Percentiles rank a stretch among this genome's conserved stretches.
Evolutionary conservation across 2,113 vertebrate genomes (phyloP).

Genomic region (Conger conger): DNA sequence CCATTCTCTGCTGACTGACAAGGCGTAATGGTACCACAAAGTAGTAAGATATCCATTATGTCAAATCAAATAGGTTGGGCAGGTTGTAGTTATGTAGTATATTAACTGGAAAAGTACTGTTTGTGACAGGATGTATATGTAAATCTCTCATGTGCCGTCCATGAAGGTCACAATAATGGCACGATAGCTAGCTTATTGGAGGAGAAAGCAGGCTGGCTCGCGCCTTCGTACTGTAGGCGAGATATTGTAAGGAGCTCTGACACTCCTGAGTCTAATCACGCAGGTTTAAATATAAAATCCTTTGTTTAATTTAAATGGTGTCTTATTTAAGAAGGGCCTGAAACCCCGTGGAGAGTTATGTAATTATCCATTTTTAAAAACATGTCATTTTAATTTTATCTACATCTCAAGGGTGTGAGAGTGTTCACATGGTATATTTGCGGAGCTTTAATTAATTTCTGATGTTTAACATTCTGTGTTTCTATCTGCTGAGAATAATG

Average conservation of each 20-base stretch:
- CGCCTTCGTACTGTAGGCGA: neutral
- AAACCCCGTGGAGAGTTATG: neutral
- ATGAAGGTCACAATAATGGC: neutral
- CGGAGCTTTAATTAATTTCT: slow-evolving; percentile 44
- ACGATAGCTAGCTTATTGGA: neutral
- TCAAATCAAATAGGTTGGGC: too few species aligned
- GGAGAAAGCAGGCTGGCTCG: neutral
- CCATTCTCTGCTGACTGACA: too few species aligned
- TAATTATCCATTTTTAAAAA: neutral
- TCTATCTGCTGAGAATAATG: slow-evolving; percentile 26
- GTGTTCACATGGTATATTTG: slow-evolving; percentile 22
- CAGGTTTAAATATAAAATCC: neutral
- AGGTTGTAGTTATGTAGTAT: too few species aligned
- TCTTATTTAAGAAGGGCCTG: neutral
- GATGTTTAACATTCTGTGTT: slow-evolving; percentile 43
- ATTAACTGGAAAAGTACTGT: neutral
- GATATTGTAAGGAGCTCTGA: neutral
- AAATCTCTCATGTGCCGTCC: neutral
- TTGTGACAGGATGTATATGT: neutral
- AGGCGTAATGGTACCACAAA: too few species aligned
- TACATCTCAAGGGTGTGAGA: neutral
- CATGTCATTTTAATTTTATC: slow-evolving; percentile 23
- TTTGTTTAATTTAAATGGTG: neutral
- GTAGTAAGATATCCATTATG: too few species aligned
- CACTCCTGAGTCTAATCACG: neutral